Evolutionary conservation across 2,113 vertebrate genomes (phyloP), one percentile per base, ranked within the genome.

Genomic region (Empidonax alnorum): DNA sequence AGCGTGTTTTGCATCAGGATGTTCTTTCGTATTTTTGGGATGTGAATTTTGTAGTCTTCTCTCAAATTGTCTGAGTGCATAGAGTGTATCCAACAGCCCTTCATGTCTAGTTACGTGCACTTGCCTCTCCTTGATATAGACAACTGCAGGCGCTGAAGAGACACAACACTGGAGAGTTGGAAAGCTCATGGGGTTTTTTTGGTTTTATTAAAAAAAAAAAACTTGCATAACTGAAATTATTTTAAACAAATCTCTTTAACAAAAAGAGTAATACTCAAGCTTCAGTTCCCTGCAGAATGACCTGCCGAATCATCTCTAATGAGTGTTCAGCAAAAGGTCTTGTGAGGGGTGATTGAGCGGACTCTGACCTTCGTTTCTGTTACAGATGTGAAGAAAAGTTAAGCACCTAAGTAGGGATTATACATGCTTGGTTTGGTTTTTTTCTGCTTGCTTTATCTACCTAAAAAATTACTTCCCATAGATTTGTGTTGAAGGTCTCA

Each of bases 41-140:
- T 24, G 16, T 69, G 65, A 62, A 46, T 88, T 96, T 86, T 92
- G 55, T 88, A 41, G 33, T 58, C 4, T 49, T 14, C 52, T 84
- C 46, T 81, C 31, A 27, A 59, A 77, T 85, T 93, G 22, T 76
- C 33, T 79, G 75, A 16, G 35, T 61, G 31, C 13, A 6, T 37
- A 21, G 1, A 50, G 24, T 22, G 19, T 61, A 14, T 89, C 50
- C 2, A 12, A 10, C 6, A 55, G 12, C 31, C 44, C 41, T 76
- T 82, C 0, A 0, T 25, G 35, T 72, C 42, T 1, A 0, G 35
- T 55, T 66, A 39, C 0, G 2, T 63, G 59, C 22, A n/a, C 14
- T 69, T 77, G 6, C 11, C 10, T 73, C n/a, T 87, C 33, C 14
- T 86, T 61, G 41, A 3, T n/a, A 6, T 1, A 35, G 59, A 49